Base-by-base conservation (phyloP, 2,113 vertebrate genomes). In the Strix uralensis region DNA sequence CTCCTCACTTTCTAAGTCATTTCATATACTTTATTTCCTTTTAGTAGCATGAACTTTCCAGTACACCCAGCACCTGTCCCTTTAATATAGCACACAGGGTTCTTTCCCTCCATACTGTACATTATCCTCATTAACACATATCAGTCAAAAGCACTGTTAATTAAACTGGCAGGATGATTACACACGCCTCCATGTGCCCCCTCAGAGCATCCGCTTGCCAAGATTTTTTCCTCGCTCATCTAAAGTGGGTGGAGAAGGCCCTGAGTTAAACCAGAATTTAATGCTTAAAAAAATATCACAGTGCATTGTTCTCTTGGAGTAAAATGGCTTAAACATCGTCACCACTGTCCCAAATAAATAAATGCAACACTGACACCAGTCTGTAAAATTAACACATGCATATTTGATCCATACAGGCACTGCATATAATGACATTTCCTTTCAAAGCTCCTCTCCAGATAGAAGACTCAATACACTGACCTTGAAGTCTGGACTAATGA, bases 41-140 rank as follows among this genome's bases (percentile, higher is more conserved):
- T 73, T n/a, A 83, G 80, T 95, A 88, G 69, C 83, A 69, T 81
- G 91, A 97, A 97, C 96, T 97, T 97, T 97, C 69, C 92, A 96
- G 71, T 94, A 92, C 14, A 4, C 96, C 94, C 94, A 96, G 90
- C 97, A 97, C 96, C 95, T 97, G 96, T 97, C 96, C 97, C 94
- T 97, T 97, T 97, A 97, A 97, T 96, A 97, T 78, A 97, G 91
- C 91, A 96, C 92, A 88, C 86, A 90, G 86, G 97, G 93, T 97
- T 96, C 94, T 92, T 96, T 95, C 67, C 95, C 86, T 98, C 94
- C 91, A 97, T 97, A 97, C 95, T 97, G 96, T 97, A 97, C 94
- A 97, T 97, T 97, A 97, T 97, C 96, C 97, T 98, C 96, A 95
- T 98, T 98, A 97, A 94, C 96, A 95, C 94, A 88, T 96, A 96